Evolutionary conservation across 2,888 invertebrate species (phyloP).

Genomic region (Chromoteleia sp.): DNA sequence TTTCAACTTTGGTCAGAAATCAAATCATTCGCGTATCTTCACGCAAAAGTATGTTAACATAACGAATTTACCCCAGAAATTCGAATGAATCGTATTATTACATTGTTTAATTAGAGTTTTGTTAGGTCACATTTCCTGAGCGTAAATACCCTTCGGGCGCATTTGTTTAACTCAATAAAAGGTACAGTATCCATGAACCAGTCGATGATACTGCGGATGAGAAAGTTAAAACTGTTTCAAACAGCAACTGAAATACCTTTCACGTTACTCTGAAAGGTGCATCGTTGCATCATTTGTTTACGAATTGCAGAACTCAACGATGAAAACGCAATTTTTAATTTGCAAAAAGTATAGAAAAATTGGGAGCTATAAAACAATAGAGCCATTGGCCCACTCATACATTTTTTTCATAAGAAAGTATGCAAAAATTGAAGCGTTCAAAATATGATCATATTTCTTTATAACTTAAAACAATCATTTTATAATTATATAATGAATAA

Average conservation of each 20-base stretch:
- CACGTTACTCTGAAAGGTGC: not conserved
- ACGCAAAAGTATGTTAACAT: too few relatives aligned
- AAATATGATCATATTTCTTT: too few relatives aligned
- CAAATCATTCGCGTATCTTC: too few relatives aligned
- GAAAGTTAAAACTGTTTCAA: slow-evolving; percentile 13
- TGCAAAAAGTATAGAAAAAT: not conserved
- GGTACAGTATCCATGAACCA: slow-evolving; percentile 3
- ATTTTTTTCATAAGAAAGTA: too few relatives aligned
- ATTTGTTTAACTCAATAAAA: slow-evolving; percentile 42
- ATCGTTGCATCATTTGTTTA: not conserved
- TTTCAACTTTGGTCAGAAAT: too few relatives aligned
- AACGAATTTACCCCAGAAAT: slow-evolving; percentile 12
- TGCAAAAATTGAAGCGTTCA: too few relatives aligned
- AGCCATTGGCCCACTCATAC: too few relatives aligned
- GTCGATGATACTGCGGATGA: slow-evolving; percentile 4
- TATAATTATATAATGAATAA: too few relatives aligned
- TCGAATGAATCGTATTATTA: slow-evolving; percentile 23
- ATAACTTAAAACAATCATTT: too few relatives aligned
- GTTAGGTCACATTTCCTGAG: slow-evolving; percentile 16
- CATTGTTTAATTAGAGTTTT: slow-evolving; percentile 35
- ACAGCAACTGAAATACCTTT: slow-evolving; percentile 6
- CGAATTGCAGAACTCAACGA: slow-evolving; percentile 5
- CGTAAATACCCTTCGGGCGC: slow-evolving; percentile 15
- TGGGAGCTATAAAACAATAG: too few relatives aligned
- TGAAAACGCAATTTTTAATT: slow-evolving; percentile 9